Base-by-base conservation (phyloP, 2,888 invertebrate genomes). In the Palloptera scutellata region DNA sequence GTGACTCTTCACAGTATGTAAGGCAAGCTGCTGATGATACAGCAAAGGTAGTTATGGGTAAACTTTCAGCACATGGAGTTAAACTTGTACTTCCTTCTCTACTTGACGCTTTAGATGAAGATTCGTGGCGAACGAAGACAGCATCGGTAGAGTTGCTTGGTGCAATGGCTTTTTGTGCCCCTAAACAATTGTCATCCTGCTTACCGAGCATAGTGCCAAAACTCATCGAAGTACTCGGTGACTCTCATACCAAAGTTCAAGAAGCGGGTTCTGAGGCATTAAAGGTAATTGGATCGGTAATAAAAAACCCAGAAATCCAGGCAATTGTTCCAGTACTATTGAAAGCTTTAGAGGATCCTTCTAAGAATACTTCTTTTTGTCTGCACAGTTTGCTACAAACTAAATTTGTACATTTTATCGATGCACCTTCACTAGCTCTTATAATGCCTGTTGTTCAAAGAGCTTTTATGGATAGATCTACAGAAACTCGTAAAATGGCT, bases 371-470 rank as follows among this genome's bases (percentile, higher is more conserved):
- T 0, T 94, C 95, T 0, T 89, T 89, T 0, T 97, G 97, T 79
- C 88, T 99, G n/a, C 95, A 96, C 82, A 96, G 94, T 1, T 87
- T 98, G 40, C 85, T 96, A n/a, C 94, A 96, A 85, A 96, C 96
- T 0, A 94, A 98, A 85, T 99, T 99, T 86, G 97, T 99, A 54
- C 99, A 99, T 86, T 98, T 98, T 86, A 98, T 99, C 79, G 99
- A 99, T 86, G 97, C 99, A 2, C 97, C 99, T 0, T 98, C 98
- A 0, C 88, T 99, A 20, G 98, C 99, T 68, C 88, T 99, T 63
- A 98, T 99, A 79, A 99, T 99, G 98, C 99, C 99, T 0, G 98
- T 99, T 4, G 97, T 99, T 41, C 95, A 98, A 85, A 88, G 99
- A 74, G 98, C 98, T 11, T 98, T 99, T 86, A 93, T 96, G 86